phyloP scores from a whole-genome alignment of 2,113 vertebrate species.

The Ochotona princeps region DNA sequence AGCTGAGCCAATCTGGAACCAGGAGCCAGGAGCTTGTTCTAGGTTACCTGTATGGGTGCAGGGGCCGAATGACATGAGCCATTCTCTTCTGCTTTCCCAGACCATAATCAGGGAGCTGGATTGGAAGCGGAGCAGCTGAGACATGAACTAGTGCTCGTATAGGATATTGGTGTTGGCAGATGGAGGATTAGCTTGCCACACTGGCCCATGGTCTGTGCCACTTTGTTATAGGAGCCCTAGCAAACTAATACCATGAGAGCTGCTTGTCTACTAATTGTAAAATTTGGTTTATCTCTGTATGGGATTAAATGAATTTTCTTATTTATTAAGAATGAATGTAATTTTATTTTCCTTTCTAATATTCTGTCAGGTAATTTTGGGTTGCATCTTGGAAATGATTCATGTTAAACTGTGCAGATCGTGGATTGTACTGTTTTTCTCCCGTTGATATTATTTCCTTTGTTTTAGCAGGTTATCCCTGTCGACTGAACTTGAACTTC shows the following conservation, averaged over 20 bases:
- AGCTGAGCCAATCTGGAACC: too few relatives aligned
- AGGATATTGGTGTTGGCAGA: too few relatives aligned
- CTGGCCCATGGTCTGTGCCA: too few relatives aligned
- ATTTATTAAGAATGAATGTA: not conserved
- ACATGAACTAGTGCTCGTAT: too few relatives aligned
- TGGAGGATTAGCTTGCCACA: too few relatives aligned
- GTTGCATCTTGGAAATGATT: not conserved
- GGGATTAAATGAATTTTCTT: not conserved
- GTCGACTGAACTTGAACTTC: not conserved
- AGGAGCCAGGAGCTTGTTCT: too few relatives aligned
- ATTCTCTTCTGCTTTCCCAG: too few relatives aligned
- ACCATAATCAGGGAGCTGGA: too few relatives aligned
- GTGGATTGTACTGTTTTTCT: not conserved
- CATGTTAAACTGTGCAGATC: not conserved
- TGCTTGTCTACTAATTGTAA: not conserved
- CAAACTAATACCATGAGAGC: not conserved
- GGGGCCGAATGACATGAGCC: too few relatives aligned
- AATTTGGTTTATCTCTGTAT: not conserved
- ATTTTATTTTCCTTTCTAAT: not conserved
- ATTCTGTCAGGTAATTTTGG: not conserved
- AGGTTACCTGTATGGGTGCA: too few relatives aligned
- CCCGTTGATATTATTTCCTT: not conserved
- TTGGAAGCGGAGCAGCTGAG: too few relatives aligned
- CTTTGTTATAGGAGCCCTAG: not conserved
- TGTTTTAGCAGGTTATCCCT: not conserved